These are phyloP conservation scores for Meganola albula DNA, from an alignment of 2,888 invertebrate species.

Conservation along the genomic window DNA sequence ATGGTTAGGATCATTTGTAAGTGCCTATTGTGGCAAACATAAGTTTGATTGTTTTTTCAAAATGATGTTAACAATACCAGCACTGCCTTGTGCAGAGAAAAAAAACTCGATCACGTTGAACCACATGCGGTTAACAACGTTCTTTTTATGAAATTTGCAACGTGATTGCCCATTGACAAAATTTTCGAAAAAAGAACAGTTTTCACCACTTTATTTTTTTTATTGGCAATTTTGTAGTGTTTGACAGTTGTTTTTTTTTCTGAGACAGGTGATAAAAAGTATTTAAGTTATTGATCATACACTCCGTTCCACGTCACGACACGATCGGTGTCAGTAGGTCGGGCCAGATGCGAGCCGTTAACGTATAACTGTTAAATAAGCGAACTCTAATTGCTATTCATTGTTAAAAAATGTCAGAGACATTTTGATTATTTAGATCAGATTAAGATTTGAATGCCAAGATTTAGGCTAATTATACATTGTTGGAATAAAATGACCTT, in stretches of 20 bases:
- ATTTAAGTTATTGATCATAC: constrained; percentile 37
- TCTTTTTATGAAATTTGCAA: no score
- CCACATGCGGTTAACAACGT: constrained; percentile 34
- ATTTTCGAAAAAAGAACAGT: no score
- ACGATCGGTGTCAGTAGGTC: constrained; percentile 70
- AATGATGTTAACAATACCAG: constrained; percentile 39
- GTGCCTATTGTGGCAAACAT: constrained; percentile 52
- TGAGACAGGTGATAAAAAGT: no score
- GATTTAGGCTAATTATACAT: no score
- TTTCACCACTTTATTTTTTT: constrained; percentile 1
- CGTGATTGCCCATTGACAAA: no score
- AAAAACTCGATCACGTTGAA: constrained; percentile 49
- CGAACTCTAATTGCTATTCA: constrained; percentile 49
- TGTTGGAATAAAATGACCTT: no score
- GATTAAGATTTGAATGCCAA: constrained; percentile 12
- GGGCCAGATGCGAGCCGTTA: constrained; percentile 65
- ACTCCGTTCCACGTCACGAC: constrained; percentile 41
- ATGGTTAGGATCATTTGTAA: constrained; percentile 57
- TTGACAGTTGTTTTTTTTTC: no score
- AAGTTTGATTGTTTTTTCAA: constrained; percentile 47
- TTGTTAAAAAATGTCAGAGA: constrained; percentile 50
- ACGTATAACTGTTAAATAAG: constrained; percentile 65
- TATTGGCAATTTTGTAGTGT: background rate
- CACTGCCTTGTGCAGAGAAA: constrained; percentile 42
- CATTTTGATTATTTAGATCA: constrained; percentile 15